Evolutionary conservation across 1,140 invertebrate genomes (phyloP), one percentile per base, ranked within the genome.

Genomic region (Globodera rostochiensis): DNA sequence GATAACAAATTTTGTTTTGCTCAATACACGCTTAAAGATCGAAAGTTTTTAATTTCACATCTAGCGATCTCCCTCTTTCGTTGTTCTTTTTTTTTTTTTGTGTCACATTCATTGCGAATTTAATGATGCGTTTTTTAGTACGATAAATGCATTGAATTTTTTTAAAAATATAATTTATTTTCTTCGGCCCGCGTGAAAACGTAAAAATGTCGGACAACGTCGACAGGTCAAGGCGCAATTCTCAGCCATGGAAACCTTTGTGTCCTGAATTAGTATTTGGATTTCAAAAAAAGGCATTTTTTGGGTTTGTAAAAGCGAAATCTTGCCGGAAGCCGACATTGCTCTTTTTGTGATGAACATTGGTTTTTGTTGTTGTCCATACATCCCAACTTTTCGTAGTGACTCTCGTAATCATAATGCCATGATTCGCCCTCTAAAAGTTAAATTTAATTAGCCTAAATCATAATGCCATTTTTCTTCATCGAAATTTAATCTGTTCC

Each of bases 181-280:
- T 64, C 57, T 64, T 64, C 19, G 11, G 3, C 69, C 69, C 6
- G 69, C 69, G 36, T 71, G 46, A 71, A 45, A 71, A 47, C 69
- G 69, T 36, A 71, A 19, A 71, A 45, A 71, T 36, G 69, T 71
- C 6, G 69, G 69, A 71, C 69, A 71, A 9, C 46, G 69, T 9
- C 69, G 69, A 19, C 69, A 71, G 4, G 69, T 71, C 69, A 71
- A 25, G 11, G 69, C 69, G n/a, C 69, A 71, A 36, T 25, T 71
- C 36, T 71, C 69, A 6, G 69, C 46, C 69, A 71, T 71, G 21
- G 13, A 25, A n/a, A 6, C 15, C 69, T 71, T 71, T 13, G 69
- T 71, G 36, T 11, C 57, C 57, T 64, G 57, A 7, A 36, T 36
- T 36, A n/a, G n/a, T n/a, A 36, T 36, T 36, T 36, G 36, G 36